A percentile compares a stretch with the other conserved stretches of the same genome.
Evolutionary conservation across 2,888 invertebrate genomes (phyloP).

Genomic region (Archips xylosteana): DNA sequence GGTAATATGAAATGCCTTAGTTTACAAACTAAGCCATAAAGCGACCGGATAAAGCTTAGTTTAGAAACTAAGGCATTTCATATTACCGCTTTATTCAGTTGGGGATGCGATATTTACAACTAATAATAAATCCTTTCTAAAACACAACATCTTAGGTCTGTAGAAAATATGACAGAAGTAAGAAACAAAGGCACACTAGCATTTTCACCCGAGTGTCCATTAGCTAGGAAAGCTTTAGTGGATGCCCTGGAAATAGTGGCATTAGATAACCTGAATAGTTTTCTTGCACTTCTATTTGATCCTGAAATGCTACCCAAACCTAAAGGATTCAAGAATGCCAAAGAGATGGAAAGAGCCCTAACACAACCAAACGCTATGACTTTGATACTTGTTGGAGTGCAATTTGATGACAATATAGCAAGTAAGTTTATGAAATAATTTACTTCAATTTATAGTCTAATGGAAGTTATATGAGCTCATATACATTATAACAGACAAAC

Average conservation of each 20-base stretch:
- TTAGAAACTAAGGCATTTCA: no score
- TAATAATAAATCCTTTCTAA: background rate
- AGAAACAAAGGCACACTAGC: slow-evolving; percentile 73
- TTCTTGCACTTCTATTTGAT: slow-evolving; percentile 70
- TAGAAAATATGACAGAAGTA: slow-evolving; percentile 65
- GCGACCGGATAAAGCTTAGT: no score
- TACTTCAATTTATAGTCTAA: background rate
- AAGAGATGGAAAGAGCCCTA: slow-evolving; percentile 69
- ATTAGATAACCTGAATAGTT: slow-evolving; percentile 71
- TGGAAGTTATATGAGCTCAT: no score
- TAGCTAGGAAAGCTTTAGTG: slow-evolving; percentile 70
- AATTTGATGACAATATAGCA: slow-evolving; percentile 77
- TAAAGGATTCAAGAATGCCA: slow-evolving; percentile 71
- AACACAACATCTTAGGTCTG: slow-evolving; percentile 1
- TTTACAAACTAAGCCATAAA: no score
- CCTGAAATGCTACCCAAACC: slow-evolving; percentile 71
- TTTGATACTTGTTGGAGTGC: slow-evolving; percentile 75
- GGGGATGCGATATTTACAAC: no score
- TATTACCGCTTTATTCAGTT: no score
- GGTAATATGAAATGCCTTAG: no score
- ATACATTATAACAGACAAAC: no score
- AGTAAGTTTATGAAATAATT: slow-evolving; percentile 61
- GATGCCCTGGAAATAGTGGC: slow-evolving; percentile 75
- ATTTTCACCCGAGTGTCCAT: slow-evolving; percentile 76
- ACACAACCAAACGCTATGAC: slow-evolving; percentile 77